A percentile compares a stretch with the other conserved stretches of the same genome.
These are phyloP conservation scores for Strix uralensis DNA, from an alignment of 2,113 vertebrate species.

Conservation along the genomic window DNA sequence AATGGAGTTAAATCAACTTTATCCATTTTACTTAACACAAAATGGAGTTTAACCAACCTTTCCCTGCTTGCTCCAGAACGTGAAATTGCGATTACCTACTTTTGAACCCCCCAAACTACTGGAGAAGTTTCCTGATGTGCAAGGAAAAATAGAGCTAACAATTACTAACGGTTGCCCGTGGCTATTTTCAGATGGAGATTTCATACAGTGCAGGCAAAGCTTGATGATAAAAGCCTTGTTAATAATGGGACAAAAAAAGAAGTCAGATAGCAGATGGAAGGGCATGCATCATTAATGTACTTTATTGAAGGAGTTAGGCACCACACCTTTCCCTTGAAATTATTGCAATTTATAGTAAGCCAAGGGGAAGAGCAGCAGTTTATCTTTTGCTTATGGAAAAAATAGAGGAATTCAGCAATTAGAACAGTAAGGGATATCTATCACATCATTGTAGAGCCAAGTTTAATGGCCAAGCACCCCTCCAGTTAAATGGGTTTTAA, in stretches of 20 bases:
- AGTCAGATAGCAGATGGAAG: neutral
- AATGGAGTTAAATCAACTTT: neutral
- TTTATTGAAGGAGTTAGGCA: neutral
- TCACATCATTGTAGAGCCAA: neutral
- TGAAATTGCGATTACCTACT: neutral
- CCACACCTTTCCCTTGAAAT: neutral
- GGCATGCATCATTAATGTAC: neutral
- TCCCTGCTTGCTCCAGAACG: neutral
- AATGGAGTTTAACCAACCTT: neutral
- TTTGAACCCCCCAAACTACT: neutral
- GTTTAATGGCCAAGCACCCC: neutral
- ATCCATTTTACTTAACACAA: neutral
- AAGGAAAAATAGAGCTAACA: neutral
- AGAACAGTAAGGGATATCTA: neutral
- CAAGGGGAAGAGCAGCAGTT: neutral
- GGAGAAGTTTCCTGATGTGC: neutral
- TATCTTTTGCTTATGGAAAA: neutral
- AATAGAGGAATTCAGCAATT: neutral
- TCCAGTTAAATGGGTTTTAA: neutral
- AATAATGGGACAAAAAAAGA: neutral
- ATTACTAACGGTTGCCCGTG: neutral
- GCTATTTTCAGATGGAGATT: neutral
- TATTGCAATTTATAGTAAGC: neutral
- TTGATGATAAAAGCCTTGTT: neutral
- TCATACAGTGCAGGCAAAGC: neutral